A percentile compares a stretch with the other conserved stretches of the same genome.
Evolutionary conservation across 1,140 invertebrate genomes (phyloP).

Genomic region (Camponotus pennsylvanicus): DNA sequence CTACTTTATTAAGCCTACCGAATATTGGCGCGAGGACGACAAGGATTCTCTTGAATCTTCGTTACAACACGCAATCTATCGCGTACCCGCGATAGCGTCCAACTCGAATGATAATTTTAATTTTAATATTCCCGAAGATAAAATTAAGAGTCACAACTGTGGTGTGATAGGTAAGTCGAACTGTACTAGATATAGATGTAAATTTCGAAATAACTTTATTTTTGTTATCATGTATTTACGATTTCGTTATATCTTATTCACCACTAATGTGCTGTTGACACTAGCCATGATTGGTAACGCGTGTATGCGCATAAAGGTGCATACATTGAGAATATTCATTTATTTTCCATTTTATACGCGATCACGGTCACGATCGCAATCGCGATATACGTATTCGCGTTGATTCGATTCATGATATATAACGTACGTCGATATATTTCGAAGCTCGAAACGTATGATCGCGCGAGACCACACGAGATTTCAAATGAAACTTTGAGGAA

Average conservation of each 20-base stretch:
- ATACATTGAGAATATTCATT: too few relatives aligned
- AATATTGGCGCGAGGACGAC: constrained; percentile 83
- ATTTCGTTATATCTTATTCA: too few relatives aligned
- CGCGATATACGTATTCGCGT: too few relatives aligned
- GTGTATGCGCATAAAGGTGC: too few relatives aligned
- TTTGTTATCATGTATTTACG: too few relatives aligned
- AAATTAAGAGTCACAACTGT: constrained; percentile 72
- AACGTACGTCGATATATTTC: constrained; percentile 17
- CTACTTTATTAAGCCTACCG: constrained; percentile 89
- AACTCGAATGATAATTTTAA: constrained; percentile 48
- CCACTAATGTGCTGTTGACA: too few relatives aligned
- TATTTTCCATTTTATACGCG: too few relatives aligned
- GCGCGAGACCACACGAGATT: background rate
- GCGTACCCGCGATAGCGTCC: constrained; percentile 47
- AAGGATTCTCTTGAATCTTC: constrained; percentile 77
- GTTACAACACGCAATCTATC: constrained; percentile 81
- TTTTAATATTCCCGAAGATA: constrained; percentile 66
- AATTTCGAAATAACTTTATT: background rate
- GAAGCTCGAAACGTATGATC: constrained; percentile 38
- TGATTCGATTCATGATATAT: too few relatives aligned
- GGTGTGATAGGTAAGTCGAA: constrained; percentile 80
- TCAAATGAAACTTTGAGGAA: constrained; percentile 28
- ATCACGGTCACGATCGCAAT: too few relatives aligned
- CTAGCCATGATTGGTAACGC: too few relatives aligned
- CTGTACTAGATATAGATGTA: background rate